A percentile compares a stretch with the other conserved stretches of the same genome.
These are phyloP conservation scores for Steromphala cineraria DNA, from an alignment of 2,888 invertebrate species.

Conservation along the genomic window DNA sequence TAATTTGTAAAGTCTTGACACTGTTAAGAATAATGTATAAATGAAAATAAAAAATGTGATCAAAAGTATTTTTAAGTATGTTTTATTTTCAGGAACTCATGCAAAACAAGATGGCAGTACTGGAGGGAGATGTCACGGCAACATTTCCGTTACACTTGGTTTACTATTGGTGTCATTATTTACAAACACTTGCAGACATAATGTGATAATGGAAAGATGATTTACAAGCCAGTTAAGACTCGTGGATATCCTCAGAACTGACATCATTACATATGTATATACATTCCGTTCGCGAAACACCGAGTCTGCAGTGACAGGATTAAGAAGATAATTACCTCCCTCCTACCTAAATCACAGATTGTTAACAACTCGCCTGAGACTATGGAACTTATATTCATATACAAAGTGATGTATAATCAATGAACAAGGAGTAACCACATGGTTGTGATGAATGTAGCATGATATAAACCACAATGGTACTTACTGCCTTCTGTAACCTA, in stretches of 20 bases:
- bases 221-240: not conserved
- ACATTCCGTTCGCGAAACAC: slow-evolving; percentile 3
- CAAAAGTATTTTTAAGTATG: not conserved
- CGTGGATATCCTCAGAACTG: not conserved
- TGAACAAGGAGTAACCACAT: too few species aligned
- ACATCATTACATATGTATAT: not conserved
- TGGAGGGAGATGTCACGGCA: not conserved
- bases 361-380: too few species aligned
- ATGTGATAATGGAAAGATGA: slow-evolving; percentile 3
- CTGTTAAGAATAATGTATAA: not conserved
- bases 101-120: not conserved
- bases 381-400: too few species aligned
- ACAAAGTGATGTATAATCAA: too few species aligned
- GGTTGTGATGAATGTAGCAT: too few species aligned
- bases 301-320: too few species aligned
- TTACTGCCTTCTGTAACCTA: too few species aligned
- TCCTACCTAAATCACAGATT: too few species aligned
- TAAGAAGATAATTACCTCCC: too few species aligned
- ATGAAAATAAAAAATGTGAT: not conserved
- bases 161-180: slow-evolving; percentile 4
- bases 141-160: not conserved
- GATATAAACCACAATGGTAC: too few species aligned
- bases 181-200: not conserved
- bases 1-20: not conserved
- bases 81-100: not conserved